Percentiles rank a stretch among this genome's conserved stretches.
Conservation (phyloP, 2,888 invertebrate species). For the Andrena fulva region DNA sequence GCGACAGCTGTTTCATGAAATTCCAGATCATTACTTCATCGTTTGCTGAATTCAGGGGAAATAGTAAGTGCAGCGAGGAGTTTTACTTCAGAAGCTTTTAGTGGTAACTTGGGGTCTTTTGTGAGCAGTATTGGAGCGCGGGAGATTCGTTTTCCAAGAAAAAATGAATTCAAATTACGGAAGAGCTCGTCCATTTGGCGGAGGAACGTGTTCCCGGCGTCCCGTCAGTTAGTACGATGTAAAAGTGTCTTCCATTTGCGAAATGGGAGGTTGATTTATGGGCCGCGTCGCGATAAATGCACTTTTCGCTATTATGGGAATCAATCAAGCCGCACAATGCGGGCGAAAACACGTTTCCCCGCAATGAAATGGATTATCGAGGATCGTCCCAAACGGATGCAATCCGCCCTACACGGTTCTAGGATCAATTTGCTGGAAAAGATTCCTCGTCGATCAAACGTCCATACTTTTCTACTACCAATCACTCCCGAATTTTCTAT, state of each 20-base stretch:
- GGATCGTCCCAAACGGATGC: neutral
- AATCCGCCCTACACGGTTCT: neutral
- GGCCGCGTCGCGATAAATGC: slow-evolving; percentile 38
- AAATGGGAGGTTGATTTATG: slow-evolving; percentile 43
- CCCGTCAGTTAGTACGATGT: neutral
- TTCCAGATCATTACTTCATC: no score
- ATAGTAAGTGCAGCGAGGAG: neutral
- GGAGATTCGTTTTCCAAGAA: neutral
- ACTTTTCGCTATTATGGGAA: slow-evolving; percentile 43
- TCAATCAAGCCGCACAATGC: slow-evolving; percentile 41
- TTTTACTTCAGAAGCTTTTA: neutral
- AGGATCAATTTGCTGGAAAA: neutral
- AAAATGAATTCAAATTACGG: neutral
- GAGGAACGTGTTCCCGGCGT: neutral
- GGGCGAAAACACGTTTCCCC: neutral
- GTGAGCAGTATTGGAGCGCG: neutral
- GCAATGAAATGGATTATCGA: slow-evolving; percentile 43
- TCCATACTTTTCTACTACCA: no score
- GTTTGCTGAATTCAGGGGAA: no score
- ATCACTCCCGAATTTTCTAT: no score
- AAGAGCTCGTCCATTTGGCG: neutral
- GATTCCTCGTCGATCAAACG: neutral
- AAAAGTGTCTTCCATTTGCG: slow-evolving; percentile 41
- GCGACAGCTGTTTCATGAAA: neutral
- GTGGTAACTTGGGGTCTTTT: neutral